These are phyloP conservation scores for Pseudopipra pipra DNA, from an alignment of 2,113 vertebrate species.

Conservation along the genomic window DNA sequence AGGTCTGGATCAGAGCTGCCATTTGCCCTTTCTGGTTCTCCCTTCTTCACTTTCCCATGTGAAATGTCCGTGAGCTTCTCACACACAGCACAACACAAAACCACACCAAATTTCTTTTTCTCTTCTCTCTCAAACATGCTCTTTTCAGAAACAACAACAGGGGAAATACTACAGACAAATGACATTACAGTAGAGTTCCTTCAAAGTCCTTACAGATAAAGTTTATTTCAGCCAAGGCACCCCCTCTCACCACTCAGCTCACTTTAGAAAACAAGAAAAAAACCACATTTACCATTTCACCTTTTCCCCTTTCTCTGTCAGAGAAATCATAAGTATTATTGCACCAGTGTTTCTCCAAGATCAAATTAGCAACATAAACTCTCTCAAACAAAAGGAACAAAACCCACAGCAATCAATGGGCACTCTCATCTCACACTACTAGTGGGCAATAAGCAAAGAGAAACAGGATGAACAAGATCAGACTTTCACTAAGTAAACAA, in stretches of 20 bases:
- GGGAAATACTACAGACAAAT: background rate
- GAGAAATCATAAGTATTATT: background rate
- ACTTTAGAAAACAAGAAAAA: background rate
- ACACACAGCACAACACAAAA: background rate
- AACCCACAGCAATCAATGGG: background rate
- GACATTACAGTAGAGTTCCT: background rate
- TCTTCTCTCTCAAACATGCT: background rate
- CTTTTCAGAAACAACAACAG: background rate
- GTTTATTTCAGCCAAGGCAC: background rate
- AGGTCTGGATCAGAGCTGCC: background rate
- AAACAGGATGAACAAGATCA: background rate
- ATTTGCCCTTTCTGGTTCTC: background rate
- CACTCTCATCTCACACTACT: background rate
- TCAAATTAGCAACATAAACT: background rate
- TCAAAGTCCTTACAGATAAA: background rate
- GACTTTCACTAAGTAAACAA: background rate
- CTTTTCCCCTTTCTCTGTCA: background rate
- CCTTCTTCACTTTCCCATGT: fast-evolving
- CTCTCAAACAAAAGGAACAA: background rate
- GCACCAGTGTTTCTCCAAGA: background rate
- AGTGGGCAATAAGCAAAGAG: background rate
- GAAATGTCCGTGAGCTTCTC: background rate
- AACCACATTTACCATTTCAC: background rate
- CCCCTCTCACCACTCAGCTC: background rate
- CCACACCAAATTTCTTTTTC: background rate